Conservation (phyloP, 2,888 invertebrate species). For the Nomada lathburiana region DNA sequence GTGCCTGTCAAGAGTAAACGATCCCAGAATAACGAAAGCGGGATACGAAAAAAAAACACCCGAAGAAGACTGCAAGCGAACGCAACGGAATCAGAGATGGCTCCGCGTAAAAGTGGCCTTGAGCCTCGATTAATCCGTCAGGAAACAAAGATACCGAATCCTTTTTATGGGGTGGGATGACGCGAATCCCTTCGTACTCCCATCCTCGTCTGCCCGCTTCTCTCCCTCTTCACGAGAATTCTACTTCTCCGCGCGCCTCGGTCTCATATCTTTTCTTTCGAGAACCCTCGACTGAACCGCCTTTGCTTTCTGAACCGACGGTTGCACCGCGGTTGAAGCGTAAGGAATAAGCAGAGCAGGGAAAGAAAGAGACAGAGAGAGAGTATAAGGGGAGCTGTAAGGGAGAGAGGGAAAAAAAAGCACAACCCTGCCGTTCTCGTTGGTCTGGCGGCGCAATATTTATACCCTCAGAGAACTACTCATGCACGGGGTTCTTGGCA, state of each 20-base stretch:
- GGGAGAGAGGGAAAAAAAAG: background rate
- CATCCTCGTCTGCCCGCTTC: background rate
- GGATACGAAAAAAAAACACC: constrained; percentile 27
- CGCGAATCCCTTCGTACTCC: constrained; percentile 15
- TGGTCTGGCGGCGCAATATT: constrained; percentile 45
- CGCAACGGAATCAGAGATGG: constrained; percentile 36
- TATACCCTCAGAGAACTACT: constrained; percentile 41
- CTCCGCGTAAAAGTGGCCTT: constrained; percentile 60
- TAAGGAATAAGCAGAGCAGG: background rate
- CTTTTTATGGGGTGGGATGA: constrained; percentile 57
- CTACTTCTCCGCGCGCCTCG: constrained; percentile 23
- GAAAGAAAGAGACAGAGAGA: background rate
- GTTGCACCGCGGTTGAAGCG: constrained; percentile 1
- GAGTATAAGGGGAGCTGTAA: background rate
- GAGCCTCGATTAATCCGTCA: constrained; percentile 66
- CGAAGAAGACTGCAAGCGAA: constrained; percentile 14
- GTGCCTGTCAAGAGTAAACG: background rate
- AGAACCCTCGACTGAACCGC: constrained; percentile 56
- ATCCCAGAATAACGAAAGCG: background rate
- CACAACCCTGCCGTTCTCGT: constrained; percentile 15
- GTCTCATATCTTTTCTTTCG: constrained; percentile 58
- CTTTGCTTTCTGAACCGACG: constrained; percentile 50
- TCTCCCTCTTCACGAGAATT: background rate
- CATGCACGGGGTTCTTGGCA: constrained; percentile 38
- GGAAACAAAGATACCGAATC: constrained; percentile 70